These are phyloP conservation scores for Sebastes umbrosus DNA, from an alignment of 2,797 vertebrate species.

Conservation along the genomic window DNA sequence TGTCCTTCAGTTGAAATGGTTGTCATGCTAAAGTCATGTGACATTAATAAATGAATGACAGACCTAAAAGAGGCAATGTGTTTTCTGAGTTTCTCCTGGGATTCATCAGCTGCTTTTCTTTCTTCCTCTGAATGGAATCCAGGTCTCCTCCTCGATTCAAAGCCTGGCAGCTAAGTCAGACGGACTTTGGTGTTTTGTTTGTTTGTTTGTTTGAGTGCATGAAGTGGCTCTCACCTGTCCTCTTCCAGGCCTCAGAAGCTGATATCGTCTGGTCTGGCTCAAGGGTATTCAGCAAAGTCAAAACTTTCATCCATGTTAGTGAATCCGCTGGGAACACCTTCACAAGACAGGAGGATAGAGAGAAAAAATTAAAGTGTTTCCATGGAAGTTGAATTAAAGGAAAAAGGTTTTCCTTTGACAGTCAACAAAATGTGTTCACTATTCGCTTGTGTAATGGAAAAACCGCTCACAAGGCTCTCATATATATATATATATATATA, in stretches of 20 bases:
- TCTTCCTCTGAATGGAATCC: constrained; percentile 13
- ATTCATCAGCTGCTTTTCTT: constrained; percentile 3
- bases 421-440: background rate
- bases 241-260: constrained; percentile 6
- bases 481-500: too few relatives aligned
- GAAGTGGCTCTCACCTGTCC: constrained; percentile 21
- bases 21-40: background rate
- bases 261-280: background rate
- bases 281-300: constrained; percentile 13
- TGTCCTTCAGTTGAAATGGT: background rate
- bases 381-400: background rate
- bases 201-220: constrained; percentile 4
- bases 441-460: background rate
- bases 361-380: background rate
- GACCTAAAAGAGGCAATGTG: background rate
- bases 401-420: background rate
- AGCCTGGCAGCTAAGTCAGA: constrained; percentile 16
- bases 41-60: background rate
- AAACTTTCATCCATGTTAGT: background rate
- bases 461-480: background rate
- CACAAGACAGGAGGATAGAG: background rate
- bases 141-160: constrained; percentile 24
- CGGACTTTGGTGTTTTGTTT: background rate
- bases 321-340: background rate
- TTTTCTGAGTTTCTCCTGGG: constrained; percentile 13